phyloP scores from a whole-genome alignment of 2,113 vertebrate species.

The Forbesichthys agassizii region DNA sequence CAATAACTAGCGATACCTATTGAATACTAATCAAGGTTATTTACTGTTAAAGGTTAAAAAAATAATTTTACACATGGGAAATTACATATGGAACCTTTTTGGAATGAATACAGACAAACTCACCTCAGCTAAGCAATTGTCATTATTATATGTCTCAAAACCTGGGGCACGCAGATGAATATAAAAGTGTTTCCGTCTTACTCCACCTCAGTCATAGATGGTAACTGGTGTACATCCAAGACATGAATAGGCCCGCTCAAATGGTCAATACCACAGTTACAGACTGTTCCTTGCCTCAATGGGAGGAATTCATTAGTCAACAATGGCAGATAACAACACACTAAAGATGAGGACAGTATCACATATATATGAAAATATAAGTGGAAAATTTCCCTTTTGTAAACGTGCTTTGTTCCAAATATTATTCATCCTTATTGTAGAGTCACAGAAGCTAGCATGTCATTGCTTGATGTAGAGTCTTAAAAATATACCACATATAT shows the following conservation, averaged over 20 bases:
- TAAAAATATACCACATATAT: conserved; percentile 59
- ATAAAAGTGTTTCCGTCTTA: conserved; percentile 30
- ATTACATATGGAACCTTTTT: conserved; percentile 51
- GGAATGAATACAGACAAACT: conserved; percentile 61
- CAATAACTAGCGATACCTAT: conserved; percentile 53
- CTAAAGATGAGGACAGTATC: conserved; percentile 30
- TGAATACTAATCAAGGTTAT: conserved; percentile 66
- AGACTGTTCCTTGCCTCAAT: conserved; percentile 8
- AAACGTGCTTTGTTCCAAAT: conserved; percentile 57
- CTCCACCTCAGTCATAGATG: conserved; percentile 33
- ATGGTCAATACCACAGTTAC: conserved; percentile 33
- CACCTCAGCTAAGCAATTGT: conserved; percentile 46
- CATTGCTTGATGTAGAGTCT: conserved; percentile 56
- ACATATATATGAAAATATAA: conserved; percentile 41
- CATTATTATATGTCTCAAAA: conserved; percentile 30
- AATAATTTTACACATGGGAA: conserved; percentile 42
- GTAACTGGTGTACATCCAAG: conserved; percentile 31
- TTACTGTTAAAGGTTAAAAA: conserved; percentile 66
- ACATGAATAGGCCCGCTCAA: conserved; percentile 20
- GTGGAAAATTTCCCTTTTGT: conserved; percentile 70
- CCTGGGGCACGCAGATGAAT: conserved; percentile 52
- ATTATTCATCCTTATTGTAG: conserved; percentile 44
- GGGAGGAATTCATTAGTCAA: conserved; percentile 15
- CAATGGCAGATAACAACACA: conserved; percentile 43
- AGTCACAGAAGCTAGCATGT: conserved; percentile 32